Evolutionary conservation across 2,888 invertebrate genomes (phyloP), one percentile per base, ranked within the genome.

Genomic region (Noctuana brunneofusca): DNA sequence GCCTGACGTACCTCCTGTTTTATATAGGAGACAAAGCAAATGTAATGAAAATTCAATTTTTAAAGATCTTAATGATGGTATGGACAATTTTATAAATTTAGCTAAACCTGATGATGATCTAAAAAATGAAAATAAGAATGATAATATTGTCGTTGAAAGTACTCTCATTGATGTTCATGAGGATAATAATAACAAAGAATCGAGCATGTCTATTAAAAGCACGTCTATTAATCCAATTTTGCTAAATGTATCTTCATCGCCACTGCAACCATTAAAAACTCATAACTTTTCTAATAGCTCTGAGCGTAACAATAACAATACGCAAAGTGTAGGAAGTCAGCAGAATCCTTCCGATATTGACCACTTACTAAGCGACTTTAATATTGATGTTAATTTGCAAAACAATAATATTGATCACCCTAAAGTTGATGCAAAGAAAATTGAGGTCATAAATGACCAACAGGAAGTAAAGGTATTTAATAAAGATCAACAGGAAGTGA

Each of bases 1-100:
- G 70, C 94, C 95, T 49, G 93, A 93, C 68, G 93, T 95, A 27
- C 94, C 95, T 12, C 96, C 96, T 0, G 94, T 96, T 32, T 86
- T 96, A 43, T 96, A 96, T 72, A 94, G 94, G 65, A 88, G 94
- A 9, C 93, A 94, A 67, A 92, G 87, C 67, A 92, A 89, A 68
- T 89, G 87, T 65, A 89, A 86, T 66, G 92, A 92, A 69, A 89
- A 84, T 66, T 79, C 86, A 1, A 80, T 90, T 58, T 89, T 89
- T 65, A 90, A 90, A 81, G 89, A 89, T 68, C 80, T 89, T 27
- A 80, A 78, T 64, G 90, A 90, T 62, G 86, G 85, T 14, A 71
- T 86, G 66, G 89, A 89, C 58, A 84, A 86, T 69, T 87, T 89
- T 68, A 78, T 87, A 56, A 80, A 87, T 58, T 67, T 86, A 71